Percentiles rank a stretch among this genome's conserved stretches.
Conservation (phyloP, 2,113 vertebrate genomes). For the Lipotes vexillifer region DNA sequence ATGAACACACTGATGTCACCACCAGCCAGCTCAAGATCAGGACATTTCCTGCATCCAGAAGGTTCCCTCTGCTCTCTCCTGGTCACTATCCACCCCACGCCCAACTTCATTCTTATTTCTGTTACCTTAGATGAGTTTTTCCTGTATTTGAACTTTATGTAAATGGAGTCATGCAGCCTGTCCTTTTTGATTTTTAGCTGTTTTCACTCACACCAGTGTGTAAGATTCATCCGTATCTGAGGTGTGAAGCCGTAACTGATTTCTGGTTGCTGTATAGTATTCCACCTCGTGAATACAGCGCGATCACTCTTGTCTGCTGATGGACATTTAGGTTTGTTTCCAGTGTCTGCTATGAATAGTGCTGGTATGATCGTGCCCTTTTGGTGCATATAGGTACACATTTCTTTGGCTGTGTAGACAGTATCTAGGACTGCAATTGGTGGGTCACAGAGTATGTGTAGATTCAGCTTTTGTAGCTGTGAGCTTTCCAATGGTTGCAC, state of each 20-base stretch:
- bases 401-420: rapidly evolving
- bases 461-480: background rate
- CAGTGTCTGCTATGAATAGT: background rate
- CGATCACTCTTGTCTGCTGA: rapidly evolving
- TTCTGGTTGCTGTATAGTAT: background rate
- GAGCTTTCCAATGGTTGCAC: too few relatives aligned
- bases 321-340: background rate
- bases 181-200: background rate
- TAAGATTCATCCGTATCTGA: rapidly evolving
- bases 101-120: background rate
- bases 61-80: too few relatives aligned
- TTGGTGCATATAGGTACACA: rapidly evolving
- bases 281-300: rapidly evolving
- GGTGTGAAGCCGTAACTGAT: rapidly evolving
- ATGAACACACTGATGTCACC: too few relatives aligned
- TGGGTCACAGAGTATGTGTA: too few relatives aligned
- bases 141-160: background rate
- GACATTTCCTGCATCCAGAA: background rate
- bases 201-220: background rate
- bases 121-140: background rate
- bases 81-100: too few relatives aligned
- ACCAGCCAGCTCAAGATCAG: background rate
- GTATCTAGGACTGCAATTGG: too few relatives aligned
- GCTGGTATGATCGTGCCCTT: background rate
- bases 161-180: background rate